Percentiles rank a stretch among this genome's conserved stretches.
phyloP scores from a whole-genome alignment of 2,888 invertebrate species.

The Lasiommata megera region DNA sequence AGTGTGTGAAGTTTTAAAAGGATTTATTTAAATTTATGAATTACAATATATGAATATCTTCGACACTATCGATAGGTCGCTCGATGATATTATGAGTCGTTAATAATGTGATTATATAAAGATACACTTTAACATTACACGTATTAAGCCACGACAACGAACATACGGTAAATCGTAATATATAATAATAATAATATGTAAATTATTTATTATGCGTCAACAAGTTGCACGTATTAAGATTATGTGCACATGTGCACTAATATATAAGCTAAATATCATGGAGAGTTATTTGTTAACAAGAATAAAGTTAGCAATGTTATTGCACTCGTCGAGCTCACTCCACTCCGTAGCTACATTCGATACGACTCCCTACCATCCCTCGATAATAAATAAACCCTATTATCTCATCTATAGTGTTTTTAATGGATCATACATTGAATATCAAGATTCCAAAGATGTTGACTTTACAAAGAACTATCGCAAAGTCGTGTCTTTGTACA shows the following conservation, averaged over 20 bases:
- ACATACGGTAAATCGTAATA: constrained; percentile 46
- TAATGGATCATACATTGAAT: too few relatives aligned
- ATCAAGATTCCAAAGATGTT: too few relatives aligned
- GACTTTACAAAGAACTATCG: too few relatives aligned
- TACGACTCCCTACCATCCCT: not conserved
- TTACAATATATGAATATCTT: constrained; percentile 16
- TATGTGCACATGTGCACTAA: constrained; percentile 27
- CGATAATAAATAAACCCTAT: constrained; percentile 67
- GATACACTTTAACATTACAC: constrained; percentile 32
- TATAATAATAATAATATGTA: constrained; percentile 38
- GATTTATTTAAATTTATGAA: constrained; percentile 32
- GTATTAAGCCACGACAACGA: constrained; percentile 62
- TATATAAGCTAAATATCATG: constrained; percentile 53
- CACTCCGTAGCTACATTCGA: not conserved
- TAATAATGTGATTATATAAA: constrained; percentile 27
- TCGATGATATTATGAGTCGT: constrained; percentile 26
- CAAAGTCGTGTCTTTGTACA: too few relatives aligned
- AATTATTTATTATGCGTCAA: constrained; percentile 75
- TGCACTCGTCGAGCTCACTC: constrained; percentile 23
- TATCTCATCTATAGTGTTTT: constrained; percentile 41
- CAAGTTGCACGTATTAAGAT: constrained; percentile 54
- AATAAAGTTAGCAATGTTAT: constrained; percentile 51
- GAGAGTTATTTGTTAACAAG: constrained; percentile 50
- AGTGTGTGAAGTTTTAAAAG: constrained; percentile 49
- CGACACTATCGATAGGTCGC: constrained; percentile 17